Evolutionary conservation across 2,888 invertebrate species (phyloP), one percentile per base, ranked within the genome.

Genomic region (Rhamphomyia laevipes): DNA sequence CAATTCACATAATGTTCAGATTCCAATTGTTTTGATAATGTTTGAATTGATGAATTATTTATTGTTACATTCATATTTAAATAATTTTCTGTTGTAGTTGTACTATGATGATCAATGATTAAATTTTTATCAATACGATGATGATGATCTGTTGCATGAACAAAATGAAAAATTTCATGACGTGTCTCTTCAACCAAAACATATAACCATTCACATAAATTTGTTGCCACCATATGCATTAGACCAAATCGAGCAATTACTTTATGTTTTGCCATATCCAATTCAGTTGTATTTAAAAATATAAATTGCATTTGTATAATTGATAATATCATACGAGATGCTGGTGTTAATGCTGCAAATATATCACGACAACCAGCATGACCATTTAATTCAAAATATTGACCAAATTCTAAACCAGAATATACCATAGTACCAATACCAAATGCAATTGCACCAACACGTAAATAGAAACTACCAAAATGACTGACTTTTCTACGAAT

Each of bases 251-350:
- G 77, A 17, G 90, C 86, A 46, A 89, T 75, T 43, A 82, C 76
- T 62, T 81, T 81, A 61, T 81, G 80, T 43, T 74, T 73, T 17
- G 80, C 78, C 58, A 83, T 75, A 54, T 78, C 77, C 60, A 82
- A 71, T 63, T 78, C 76, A 68, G 88, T 88, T 56, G 88, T 87
- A 62, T 91, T 92, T 38, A 93, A 77, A 66, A 94, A 94, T 59
- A 94, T 89, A 68, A 94, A 93, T 68, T 94, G 92, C 74, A 94
- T 86, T 72, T 94, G 93, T 42, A 85, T 79, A 53, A 93, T 82
- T 50, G 90, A 90, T 59, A 94, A 79, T 15, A 85, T 70, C 77
- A 92, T 85, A 47, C 90, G 79, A 17, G 86, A 76, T 1, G 84
- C 81, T 0, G 93, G 91, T 15, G 87, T 86, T 46, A 92, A 75